Conservation (phyloP, 2,113 vertebrate species). For the Ia io region DNA sequence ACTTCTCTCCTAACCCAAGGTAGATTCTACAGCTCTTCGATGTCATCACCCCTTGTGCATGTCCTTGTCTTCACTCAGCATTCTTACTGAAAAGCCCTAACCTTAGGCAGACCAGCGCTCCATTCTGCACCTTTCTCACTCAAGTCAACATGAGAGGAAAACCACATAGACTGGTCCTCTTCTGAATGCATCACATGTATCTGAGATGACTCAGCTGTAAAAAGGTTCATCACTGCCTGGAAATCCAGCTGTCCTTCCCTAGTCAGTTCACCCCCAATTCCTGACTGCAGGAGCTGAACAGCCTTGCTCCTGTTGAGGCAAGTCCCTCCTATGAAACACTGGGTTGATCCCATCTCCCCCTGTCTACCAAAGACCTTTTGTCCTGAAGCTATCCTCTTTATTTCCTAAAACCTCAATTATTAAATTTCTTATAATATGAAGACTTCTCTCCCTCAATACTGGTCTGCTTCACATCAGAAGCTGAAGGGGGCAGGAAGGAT, state of each 20-base stretch:
- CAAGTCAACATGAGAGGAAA: not conserved
- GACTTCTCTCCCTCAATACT: not conserved
- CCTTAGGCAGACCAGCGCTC: not conserved
- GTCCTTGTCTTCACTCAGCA: not conserved
- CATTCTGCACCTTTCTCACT: not conserved
- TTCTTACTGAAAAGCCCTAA: not conserved
- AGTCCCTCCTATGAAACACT: not conserved
- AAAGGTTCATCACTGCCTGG: not conserved
- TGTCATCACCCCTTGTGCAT: not conserved
- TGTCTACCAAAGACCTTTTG: not conserved
- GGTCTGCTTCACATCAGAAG: not conserved
- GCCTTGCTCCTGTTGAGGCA: not conserved
- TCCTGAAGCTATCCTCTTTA: not conserved
- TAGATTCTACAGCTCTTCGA: not conserved
- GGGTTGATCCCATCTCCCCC: too few species aligned
- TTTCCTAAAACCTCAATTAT: not conserved
- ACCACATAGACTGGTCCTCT: not conserved
- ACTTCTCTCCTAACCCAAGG: too few species aligned
- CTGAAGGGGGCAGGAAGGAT: accelerated
- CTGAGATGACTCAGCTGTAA: not conserved
- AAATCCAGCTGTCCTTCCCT: not conserved
- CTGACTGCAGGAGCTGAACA: accelerated
- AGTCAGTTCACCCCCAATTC: not conserved
- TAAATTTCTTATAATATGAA: not conserved
- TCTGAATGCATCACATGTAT: not conserved